Evolutionary conservation across 2,888 invertebrate species (phyloP).

Genomic region (Platycheirus albimanus): DNA sequence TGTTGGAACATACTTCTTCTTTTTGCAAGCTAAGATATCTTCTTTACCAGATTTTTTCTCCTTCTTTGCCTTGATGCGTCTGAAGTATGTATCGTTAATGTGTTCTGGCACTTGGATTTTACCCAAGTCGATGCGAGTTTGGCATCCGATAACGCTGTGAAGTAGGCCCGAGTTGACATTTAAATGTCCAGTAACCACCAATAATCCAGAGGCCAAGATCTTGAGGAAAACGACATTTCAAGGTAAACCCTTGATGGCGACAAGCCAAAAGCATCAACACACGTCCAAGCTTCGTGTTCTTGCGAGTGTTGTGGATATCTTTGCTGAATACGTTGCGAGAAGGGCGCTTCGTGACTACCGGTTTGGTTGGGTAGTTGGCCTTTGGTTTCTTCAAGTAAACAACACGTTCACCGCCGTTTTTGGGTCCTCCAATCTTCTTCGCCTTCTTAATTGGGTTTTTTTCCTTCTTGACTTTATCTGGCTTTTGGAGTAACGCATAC

Average conservation of each 20-base stretch:
- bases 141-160: conserved; percentile 97
- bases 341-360: conserved; percentile 87
- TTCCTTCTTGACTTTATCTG: conserved; percentile 85
- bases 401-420: conserved; percentile 95
- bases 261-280: conserved; percentile 97
- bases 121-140: conserved; percentile 92
- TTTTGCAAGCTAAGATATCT: conserved; percentile 97
- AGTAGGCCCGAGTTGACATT: conserved; percentile 97
- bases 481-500: conserved; percentile 90
- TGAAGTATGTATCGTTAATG: conserved; percentile 96
- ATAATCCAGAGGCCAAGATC: conserved; percentile 92
- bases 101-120: conserved; percentile 91
- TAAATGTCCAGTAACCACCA: conserved; percentile 97
- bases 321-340: conserved; percentile 91
- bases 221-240: conserved; percentile 98
- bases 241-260: conserved; percentile 96
- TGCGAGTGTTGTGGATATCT: conserved; percentile 89
- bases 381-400: conserved; percentile 91
- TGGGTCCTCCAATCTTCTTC: conserved; percentile 97
- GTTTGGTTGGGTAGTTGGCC: conserved; percentile 91
- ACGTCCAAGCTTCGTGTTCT: conserved; percentile 93
- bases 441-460: conserved; percentile 87
- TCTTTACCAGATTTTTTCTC: conserved; percentile 94
- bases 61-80: conserved; percentile 87
- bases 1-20: conserved; percentile 94